Percentiles rank a stretch among this genome's conserved stretches.
phyloP scores from a whole-genome alignment of 2,888 invertebrate genomes.

The Orchestes rusci region DNA sequence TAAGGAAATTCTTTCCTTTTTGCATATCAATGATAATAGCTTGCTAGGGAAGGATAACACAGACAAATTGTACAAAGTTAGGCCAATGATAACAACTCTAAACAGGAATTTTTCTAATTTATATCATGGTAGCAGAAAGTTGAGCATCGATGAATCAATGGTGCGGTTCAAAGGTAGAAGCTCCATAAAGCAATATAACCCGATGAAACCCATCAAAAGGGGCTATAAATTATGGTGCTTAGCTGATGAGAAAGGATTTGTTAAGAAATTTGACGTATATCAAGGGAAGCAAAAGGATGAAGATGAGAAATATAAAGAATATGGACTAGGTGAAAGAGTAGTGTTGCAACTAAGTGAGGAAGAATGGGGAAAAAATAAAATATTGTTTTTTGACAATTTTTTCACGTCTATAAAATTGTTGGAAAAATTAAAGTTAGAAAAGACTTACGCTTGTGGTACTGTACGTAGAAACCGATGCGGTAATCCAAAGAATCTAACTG shows the following conservation, averaged over 20 bases:
- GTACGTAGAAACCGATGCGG: conserved; percentile 2
- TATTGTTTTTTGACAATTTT: conserved; percentile 17
- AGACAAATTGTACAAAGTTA: too few relatives aligned
- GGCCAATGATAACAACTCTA: too few relatives aligned
- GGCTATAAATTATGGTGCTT: too few relatives aligned
- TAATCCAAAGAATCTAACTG: conserved; percentile 3
- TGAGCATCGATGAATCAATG: too few relatives aligned
- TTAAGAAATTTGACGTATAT: conserved; percentile 26
- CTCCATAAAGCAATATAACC: too few relatives aligned
- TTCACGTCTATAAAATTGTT: conserved; percentile 11
- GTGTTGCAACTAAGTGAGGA: conserved; percentile 25
- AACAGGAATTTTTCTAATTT: too few relatives aligned
- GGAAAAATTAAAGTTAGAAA: conserved; percentile 13
- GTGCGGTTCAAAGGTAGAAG: too few relatives aligned
- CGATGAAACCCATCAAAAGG: too few relatives aligned
- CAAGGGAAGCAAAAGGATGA: conserved; percentile 26
- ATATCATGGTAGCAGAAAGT: too few relatives aligned
- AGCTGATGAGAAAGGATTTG: conserved; percentile 22
- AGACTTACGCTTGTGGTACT: conserved; percentile 12
- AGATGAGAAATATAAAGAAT: conserved; percentile 23
- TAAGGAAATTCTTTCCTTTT: too few relatives aligned
- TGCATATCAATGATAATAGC: too few relatives aligned
- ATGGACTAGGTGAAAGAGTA: conserved; percentile 27
- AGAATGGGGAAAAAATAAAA: conserved; percentile 12
- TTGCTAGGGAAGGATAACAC: too few relatives aligned